A percentile compares a stretch with the other conserved stretches of the same genome.
These are phyloP conservation scores for Proterorhinus semilunaris DNA, from an alignment of 2,113 vertebrate species.

Conservation along the genomic window DNA sequence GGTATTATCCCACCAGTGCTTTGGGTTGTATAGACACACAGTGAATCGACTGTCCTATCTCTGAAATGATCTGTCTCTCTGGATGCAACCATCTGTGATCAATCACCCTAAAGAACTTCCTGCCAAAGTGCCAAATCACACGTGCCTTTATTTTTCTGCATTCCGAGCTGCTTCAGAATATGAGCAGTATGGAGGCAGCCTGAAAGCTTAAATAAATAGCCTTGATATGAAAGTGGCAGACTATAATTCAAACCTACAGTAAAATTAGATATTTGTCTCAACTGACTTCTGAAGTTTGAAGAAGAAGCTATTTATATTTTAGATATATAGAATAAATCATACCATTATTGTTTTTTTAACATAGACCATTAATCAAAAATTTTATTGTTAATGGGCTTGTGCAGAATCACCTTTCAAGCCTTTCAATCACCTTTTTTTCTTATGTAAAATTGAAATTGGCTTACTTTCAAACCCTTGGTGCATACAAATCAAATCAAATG, in stretches of 20 bases:
- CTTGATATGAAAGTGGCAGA: neutral
- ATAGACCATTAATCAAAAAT: too few species aligned
- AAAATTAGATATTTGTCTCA: neutral
- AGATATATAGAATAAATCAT: conserved; percentile 15
- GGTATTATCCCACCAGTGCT: conserved; percentile 38
- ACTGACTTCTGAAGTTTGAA: neutral
- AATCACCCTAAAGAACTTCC: conserved; percentile 38
- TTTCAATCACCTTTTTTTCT: too few species aligned
- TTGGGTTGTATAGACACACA: conserved; percentile 24
- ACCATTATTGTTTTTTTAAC: too few species aligned
- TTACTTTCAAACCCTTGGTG: too few species aligned
- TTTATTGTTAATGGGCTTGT: too few species aligned
- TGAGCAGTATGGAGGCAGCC: neutral
- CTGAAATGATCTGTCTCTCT: conserved; percentile 35
- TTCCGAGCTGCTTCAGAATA: neutral
- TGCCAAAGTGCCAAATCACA: conserved; percentile 36
- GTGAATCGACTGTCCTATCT: conserved; percentile 24
- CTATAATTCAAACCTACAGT: neutral
- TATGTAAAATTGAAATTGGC: too few species aligned
- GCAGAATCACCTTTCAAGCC: too few species aligned
- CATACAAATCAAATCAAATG: too few species aligned
- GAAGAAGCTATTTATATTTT: neutral
- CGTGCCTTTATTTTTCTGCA: conserved; percentile 15
- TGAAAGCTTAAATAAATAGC: conserved; percentile 7
- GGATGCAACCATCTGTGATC: conserved; percentile 44